Evolutionary conservation across 2,888 invertebrate genomes (phyloP).

Genomic region (Cartodere bifasciata): DNA sequence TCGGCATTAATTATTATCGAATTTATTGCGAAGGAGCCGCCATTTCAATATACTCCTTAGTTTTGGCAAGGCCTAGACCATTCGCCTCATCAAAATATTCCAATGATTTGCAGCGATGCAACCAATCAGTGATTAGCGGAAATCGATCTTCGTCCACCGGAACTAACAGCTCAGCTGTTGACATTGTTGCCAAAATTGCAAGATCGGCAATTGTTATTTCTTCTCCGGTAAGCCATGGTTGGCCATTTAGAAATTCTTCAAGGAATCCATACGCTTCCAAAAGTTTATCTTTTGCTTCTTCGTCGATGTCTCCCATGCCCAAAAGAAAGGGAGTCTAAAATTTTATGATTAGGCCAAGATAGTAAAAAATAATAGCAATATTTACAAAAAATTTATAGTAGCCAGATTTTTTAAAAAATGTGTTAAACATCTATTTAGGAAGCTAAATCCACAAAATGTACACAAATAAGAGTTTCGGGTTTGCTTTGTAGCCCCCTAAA

Average conservation of each 20-base stretch:
- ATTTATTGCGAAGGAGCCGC: constrained; percentile 9
- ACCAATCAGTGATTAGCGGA: constrained; percentile 34
- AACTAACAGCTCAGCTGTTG: constrained; percentile 34
- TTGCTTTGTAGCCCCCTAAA: too few species aligned
- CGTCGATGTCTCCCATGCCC: constrained; percentile 28
- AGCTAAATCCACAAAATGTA: too few species aligned
- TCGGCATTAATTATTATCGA: too few species aligned
- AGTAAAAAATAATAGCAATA: constrained; percentile 1
- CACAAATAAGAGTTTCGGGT: too few species aligned
- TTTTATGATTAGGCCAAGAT: constrained; percentile 1
- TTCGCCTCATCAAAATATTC: constrained; percentile 25
- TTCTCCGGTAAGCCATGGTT: constrained; percentile 24
- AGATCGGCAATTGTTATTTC: constrained; percentile 28
- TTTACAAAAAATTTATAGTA: constrained; percentile 1
- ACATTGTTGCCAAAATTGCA: constrained; percentile 32
- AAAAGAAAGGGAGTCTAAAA: constrained; percentile 23
- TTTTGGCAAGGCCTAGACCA: constrained; percentile 17
- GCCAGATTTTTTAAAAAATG: constrained; percentile 1
- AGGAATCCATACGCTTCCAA: constrained; percentile 25
- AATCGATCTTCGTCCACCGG: constrained; percentile 30
- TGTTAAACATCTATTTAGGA: too few species aligned
- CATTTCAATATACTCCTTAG: constrained; percentile 13
- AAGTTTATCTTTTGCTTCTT: constrained; percentile 31
- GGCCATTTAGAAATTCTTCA: constrained; percentile 24
- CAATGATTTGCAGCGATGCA: constrained; percentile 24